Evolutionary conservation across 92 coral and sea anemone species (phyloP), one percentile per base, ranked within the genome.

Genomic region (Zoanthus gigantus): DNA sequence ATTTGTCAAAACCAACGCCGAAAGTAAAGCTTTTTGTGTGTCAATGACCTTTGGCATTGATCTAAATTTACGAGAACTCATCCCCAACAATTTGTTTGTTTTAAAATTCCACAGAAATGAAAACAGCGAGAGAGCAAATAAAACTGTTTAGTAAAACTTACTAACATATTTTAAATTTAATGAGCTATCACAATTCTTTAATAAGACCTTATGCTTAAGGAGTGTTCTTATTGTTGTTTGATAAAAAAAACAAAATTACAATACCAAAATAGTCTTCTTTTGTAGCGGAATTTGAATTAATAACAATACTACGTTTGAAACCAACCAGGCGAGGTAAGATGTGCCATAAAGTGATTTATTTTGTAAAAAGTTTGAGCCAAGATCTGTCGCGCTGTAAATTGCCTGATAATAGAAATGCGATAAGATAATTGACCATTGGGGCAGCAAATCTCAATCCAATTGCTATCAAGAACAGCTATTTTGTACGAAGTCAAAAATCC

Each of bases 371-470:
- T 61, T 60, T 9, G 72, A 42, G 56, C 9, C 31, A 53, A 9
- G 0, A 66, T 44, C 60, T 81, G 74, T 66, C 85, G 65, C 16
- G 63, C 74, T 50, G 75, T 81, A 81, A 81, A 65, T 81, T 81
- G 28, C 75, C 74, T 44, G 85, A 67, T 81, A 66, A 81, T 5
- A 45, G 75, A 81, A 67, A 50, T 28, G 29, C 12, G 58, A 65
- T 46, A n/a, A 69, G 57, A 9, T 9, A 37, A 79, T 13, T 37
- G 28, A 9, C 30, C n/a, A 7, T 28, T 42, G 16, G 37, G 56
- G 6, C 53, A 31, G 74, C 14, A 69, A 69, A 6, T 34, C 29
- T 30, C 34, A 32, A 32, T 63, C 74, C 17, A 69, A 67, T 7
- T 69, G 42, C 34, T 44, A 69, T 69, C 10, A 29, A 0, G 30